phyloP scores from a whole-genome alignment of 2,113 vertebrate genomes.

The Melierax canorus region DNA sequence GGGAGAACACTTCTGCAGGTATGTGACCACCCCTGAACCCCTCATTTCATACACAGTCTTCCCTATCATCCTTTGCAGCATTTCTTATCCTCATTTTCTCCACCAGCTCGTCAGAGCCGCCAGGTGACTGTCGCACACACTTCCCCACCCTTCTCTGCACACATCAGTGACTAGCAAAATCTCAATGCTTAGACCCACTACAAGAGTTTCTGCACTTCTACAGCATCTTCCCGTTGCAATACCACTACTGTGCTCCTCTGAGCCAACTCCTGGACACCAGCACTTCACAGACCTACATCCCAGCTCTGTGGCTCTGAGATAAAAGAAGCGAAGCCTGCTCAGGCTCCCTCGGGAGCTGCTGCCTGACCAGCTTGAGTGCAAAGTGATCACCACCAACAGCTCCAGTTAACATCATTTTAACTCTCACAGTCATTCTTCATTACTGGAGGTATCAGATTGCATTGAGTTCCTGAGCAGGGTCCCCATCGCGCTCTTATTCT shows the following conservation, averaged over 20 bases:
- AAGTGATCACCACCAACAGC: background rate
- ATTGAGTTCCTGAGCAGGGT: background rate
- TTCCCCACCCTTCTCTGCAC: background rate
- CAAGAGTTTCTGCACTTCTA: background rate
- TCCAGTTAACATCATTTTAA: background rate
- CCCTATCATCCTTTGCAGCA: background rate
- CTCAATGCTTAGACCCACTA: background rate
- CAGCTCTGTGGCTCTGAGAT: background rate
- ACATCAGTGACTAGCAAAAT: background rate
- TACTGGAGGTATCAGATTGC: background rate
- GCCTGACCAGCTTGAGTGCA: background rate
- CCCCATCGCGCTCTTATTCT: rapidly evolving
- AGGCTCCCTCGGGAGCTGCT: background rate
- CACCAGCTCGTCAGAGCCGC: background rate
- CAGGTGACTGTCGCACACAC: background rate
- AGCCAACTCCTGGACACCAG: background rate
- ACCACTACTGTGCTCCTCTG: rapidly evolving
- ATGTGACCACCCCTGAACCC: background rate
- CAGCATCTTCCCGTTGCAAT: background rate
- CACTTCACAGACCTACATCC: background rate
- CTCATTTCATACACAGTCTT: background rate
- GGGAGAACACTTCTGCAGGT: background rate
- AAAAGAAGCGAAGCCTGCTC: background rate
- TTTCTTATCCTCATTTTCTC: background rate
- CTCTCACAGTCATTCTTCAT: background rate